A percentile compares a stretch with the other conserved stretches of the same genome.
These are phyloP conservation scores for Alloscopus bannaensis DNA, from an alignment of 2,888 invertebrate genomes.

Conservation along the genomic window DNA sequence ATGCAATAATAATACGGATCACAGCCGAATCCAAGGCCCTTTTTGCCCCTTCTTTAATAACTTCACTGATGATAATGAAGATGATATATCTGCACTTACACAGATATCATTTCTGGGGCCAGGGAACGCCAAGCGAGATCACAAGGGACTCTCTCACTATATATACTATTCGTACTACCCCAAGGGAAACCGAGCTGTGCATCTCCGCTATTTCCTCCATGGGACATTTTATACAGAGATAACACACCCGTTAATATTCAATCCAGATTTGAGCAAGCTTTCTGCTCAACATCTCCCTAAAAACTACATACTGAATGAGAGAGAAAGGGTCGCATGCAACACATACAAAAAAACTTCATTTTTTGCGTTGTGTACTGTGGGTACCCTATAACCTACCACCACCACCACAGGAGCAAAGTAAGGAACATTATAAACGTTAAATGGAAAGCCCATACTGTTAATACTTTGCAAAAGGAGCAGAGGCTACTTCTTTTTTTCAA, in stretches of 20 bases:
- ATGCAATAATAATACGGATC: slow-evolving; percentile 57
- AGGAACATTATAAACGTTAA: slow-evolving; percentile 10
- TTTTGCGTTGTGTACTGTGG: slow-evolving; percentile 63
- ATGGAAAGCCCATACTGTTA: too few species aligned
- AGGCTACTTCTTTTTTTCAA: too few species aligned
- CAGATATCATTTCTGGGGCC: slow-evolving; percentile 1
- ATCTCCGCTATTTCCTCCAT: background rate
- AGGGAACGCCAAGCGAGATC: too few species aligned
- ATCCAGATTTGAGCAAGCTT: slow-evolving; percentile 21
- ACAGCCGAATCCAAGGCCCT: slow-evolving; percentile 46
- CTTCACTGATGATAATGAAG: slow-evolving; percentile 19
- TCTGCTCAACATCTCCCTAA: background rate
- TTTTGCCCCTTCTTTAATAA: slow-evolving; percentile 43
- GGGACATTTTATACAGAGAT: slow-evolving; percentile 6
- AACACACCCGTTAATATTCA: slow-evolving; percentile 28
- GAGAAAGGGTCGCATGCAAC: slow-evolving; percentile 3
- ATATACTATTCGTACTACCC: background rate
- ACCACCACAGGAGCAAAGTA: slow-evolving; percentile 56
- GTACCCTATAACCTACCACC: slow-evolving; percentile 62
- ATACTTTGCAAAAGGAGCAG: too few species aligned
- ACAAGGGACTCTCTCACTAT: slow-evolving; percentile 15
- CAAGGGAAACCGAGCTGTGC: background rate
- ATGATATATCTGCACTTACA: slow-evolving; percentile 24
- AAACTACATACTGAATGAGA: slow-evolving; percentile 1
- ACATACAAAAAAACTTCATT: too few species aligned